These are phyloP conservation scores for Lophius piscatorius DNA, from an alignment of 2,113 vertebrate species.

Conservation along the genomic window DNA sequence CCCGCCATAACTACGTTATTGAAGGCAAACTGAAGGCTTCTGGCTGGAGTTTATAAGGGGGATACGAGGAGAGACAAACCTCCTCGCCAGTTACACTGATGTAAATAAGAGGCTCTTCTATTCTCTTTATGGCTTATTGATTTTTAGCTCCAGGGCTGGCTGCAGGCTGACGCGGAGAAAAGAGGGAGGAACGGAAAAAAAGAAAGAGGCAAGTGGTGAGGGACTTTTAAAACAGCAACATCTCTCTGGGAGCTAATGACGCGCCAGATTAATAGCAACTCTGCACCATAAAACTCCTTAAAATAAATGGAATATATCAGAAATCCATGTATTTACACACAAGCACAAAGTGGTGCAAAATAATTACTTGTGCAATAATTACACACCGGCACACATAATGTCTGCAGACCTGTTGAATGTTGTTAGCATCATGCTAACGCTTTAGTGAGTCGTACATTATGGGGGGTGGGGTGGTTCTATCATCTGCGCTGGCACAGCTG, in stretches of 20 bases:
- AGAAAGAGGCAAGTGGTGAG: conserved; percentile 18
- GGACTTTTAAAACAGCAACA: conserved; percentile 28
- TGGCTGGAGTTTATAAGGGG: conserved; percentile 47
- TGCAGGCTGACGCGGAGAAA: conserved; percentile 23
- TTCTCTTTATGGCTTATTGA: conserved; percentile 73
- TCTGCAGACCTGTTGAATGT: no score
- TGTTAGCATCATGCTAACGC: conserved; percentile 39
- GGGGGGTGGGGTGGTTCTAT: no score
- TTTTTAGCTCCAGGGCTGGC: conserved; percentile 55
- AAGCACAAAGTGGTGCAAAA: no score
- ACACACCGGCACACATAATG: no score
- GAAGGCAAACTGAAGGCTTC: conserved; percentile 31
- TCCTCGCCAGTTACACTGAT: conserved; percentile 48
- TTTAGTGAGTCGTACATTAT: no score
- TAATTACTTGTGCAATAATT: no score
- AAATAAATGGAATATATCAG: no score
- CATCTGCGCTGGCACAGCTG: no score
- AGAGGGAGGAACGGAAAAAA: conserved; percentile 3
- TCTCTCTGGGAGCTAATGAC: conserved; percentile 21
- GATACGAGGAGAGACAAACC: conserved; percentile 50
- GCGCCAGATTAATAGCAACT: background rate
- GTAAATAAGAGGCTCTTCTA: conserved; percentile 69
- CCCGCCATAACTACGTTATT: conserved; percentile 51
- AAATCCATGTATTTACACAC: no score
- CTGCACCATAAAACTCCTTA: no score